Conservation (phyloP, 2,888 invertebrate species). For the Parnassius apollo region DNA sequence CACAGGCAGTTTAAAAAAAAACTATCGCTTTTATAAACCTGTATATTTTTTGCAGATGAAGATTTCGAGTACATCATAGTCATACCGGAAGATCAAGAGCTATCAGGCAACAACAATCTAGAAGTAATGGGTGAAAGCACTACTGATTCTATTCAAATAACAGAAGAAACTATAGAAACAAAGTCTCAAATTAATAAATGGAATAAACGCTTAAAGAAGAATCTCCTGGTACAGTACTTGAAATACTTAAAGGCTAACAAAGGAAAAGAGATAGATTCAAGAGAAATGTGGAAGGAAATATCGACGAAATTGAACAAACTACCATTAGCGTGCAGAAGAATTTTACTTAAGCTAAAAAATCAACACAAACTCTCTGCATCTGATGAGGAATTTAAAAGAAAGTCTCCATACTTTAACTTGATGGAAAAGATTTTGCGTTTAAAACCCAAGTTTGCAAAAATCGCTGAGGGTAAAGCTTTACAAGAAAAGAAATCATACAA, state of each 20-base stretch:
- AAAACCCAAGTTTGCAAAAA: constrained; percentile 54
- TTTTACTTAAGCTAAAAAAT: constrained; percentile 56
- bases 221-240: constrained; percentile 52
- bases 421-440: constrained; percentile 53
- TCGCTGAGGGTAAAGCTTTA: constrained; percentile 36
- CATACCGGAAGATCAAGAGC: constrained; percentile 63
- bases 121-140: constrained; percentile 34
- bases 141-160: not conserved
- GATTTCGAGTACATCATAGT: constrained; percentile 73
- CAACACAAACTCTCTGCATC: constrained; percentile 42
- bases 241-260: constrained; percentile 56
- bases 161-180: constrained; percentile 1
- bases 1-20: too few species aligned
- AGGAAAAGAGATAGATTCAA: constrained; percentile 49
- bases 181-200: constrained; percentile 45
- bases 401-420: constrained; percentile 42
- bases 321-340: constrained; percentile 52
- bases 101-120: not conserved
- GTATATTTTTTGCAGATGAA: constrained; percentile 55
- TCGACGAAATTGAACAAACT: constrained; percentile 52
- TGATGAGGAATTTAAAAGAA: constrained; percentile 36
- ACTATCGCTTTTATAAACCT: not conserved
- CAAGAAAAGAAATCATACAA: constrained; percentile 47
- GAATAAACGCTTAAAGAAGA: constrained; percentile 57
- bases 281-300: constrained; percentile 64